A percentile compares a stretch with the other conserved stretches of the same genome.
Evolutionary conservation across 1,140 invertebrate species (phyloP).

Genomic region (Drosophila micromelanica): DNA sequence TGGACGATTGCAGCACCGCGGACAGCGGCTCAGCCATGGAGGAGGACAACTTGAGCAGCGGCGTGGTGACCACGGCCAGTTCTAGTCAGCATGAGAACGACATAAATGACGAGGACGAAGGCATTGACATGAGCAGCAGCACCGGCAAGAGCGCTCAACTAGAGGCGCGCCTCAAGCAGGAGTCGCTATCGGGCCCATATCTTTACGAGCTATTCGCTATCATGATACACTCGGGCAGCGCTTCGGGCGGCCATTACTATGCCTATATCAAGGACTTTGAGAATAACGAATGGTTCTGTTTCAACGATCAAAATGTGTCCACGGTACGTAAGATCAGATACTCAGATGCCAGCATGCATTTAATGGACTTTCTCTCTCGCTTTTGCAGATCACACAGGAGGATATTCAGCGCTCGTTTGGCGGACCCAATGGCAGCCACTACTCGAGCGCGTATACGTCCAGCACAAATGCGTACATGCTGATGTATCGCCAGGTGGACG

Average conservation of each 20-base stretch:
- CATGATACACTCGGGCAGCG: slow-evolving; percentile 97
- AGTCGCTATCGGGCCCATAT: slow-evolving; percentile 88
- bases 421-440: slow-evolving; percentile 88
- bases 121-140: slow-evolving; percentile 88
- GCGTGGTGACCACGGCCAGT: slow-evolving; percentile 75
- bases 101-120: slow-evolving; percentile 86
- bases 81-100: slow-evolving; percentile 82
- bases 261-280: slow-evolving; percentile 96
- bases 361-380: neutral
- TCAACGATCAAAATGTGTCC: slow-evolving; percentile 91
- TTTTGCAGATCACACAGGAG: slow-evolving; percentile 89
- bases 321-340: slow-evolving; percentile 84
- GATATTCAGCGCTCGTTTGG: slow-evolving; percentile 95
- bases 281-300: slow-evolving; percentile 91
- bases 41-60: slow-evolving; percentile 86
- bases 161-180: slow-evolving; percentile 61
- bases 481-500: slow-evolving; percentile 94
- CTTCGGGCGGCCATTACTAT: slow-evolving; percentile 96
- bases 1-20: slow-evolving; percentile 89
- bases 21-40: slow-evolving; percentile 89
- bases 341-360: neutral
- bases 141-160: slow-evolving; percentile 71
- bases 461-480: slow-evolving; percentile 97
- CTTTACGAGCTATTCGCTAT: slow-evolving; percentile 96
- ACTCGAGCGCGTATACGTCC: slow-evolving; percentile 90